Conservation (phyloP, 2,113 vertebrate species). For the Pachycephala philippinensis region DNA sequence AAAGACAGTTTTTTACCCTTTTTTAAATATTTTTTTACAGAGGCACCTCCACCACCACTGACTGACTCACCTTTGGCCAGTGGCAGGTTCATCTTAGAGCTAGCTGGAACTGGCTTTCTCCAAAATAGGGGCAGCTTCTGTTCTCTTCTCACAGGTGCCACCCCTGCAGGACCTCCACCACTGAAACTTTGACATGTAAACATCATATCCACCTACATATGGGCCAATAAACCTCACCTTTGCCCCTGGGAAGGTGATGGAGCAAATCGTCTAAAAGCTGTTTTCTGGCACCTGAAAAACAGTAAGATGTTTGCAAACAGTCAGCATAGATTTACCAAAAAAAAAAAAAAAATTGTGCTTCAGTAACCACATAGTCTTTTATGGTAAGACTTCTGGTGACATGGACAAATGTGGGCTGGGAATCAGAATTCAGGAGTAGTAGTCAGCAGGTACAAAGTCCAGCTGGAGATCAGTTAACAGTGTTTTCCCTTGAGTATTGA, state of each 20-base stretch:
- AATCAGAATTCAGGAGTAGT: background rate
- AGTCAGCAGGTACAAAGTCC: background rate
- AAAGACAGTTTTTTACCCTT: background rate
- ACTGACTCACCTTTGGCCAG: background rate
- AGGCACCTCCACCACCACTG: background rate
- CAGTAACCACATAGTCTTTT: background rate
- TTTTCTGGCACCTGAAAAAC: background rate
- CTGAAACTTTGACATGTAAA: background rate
- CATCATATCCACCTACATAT: background rate
- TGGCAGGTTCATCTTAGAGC: too few relatives aligned
- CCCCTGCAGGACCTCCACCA: background rate
- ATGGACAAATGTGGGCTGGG: background rate
- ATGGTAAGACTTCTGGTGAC: background rate
- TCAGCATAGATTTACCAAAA: background rate
- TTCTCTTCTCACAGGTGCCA: background rate
- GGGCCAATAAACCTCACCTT: background rate
- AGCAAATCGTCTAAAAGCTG: background rate
- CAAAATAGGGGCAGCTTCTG: background rate
- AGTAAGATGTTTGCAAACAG: background rate
- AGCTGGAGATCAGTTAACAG: background rate
- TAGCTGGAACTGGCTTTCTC: background rate
- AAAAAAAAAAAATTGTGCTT: background rate
- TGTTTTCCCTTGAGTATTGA: accelerated
- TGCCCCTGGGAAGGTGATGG: background rate
- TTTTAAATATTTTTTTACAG: background rate